Evolutionary conservation across 1,140 invertebrate species (phyloP).

Genomic region (Armadillidium nasatum): DNA sequence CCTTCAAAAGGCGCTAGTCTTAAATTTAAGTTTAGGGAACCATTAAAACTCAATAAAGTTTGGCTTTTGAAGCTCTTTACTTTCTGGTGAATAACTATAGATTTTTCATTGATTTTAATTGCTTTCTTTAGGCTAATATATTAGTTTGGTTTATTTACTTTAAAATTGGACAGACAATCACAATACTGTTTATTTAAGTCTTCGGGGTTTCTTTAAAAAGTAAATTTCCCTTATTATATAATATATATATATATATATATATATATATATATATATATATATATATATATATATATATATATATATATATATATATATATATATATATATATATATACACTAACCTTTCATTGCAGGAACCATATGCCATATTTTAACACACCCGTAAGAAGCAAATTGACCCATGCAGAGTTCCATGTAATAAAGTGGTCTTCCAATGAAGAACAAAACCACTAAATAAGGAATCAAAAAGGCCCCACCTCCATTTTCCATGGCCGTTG

Average conservation of each 20-base stretch:
- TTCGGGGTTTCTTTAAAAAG: no score
- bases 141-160: no score
- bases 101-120: no score
- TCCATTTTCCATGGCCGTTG: conserved; percentile 50
- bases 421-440: conserved; percentile 52
- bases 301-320: conserved; percentile 13
- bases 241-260: conserved; percentile 6
- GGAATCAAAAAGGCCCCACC: conserved; percentile 56
- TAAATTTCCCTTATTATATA: neutral
- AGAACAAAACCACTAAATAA: conserved; percentile 56
- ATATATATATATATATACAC: conserved; percentile 25
- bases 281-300: conserved; percentile 12
- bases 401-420: conserved; percentile 45
- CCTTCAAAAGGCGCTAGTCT: no score
- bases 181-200: no score
- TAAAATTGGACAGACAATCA: no score
- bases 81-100: no score
- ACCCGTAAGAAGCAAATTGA: conserved; percentile 42
- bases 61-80: no score
- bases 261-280: neutral
- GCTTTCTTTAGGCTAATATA: no score
- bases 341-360: conserved; percentile 44
- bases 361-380: conserved; percentile 44
- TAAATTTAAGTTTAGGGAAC: no score
- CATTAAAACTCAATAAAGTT: no score